These are phyloP conservation scores for Fragum sueziense DNA, from an alignment of 2,888 invertebrate genomes.

Conservation along the genomic window DNA sequence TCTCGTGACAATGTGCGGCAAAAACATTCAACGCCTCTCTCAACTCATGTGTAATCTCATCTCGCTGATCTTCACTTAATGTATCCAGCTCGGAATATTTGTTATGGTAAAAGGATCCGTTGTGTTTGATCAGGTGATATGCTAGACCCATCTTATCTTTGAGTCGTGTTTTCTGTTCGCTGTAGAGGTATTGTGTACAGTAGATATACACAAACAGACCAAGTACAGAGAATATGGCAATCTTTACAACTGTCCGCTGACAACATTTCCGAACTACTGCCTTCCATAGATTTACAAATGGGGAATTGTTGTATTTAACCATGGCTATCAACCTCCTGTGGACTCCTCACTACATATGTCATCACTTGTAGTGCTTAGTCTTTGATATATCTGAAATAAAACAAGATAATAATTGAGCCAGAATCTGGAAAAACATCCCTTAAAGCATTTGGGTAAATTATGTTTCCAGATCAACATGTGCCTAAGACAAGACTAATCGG, in stretches of 20 bases:
- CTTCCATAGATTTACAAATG: background rate
- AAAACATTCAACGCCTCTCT: background rate
- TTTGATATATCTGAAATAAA: no score
- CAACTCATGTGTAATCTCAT: background rate
- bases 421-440: no score
- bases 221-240: background rate
- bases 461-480: no score
- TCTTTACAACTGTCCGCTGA: constrained; percentile 3
- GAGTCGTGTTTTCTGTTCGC: background rate
- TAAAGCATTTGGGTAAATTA: no score
- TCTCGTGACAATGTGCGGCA: constrained; percentile 13
- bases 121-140: constrained; percentile 15
- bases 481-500: no score
- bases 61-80: constrained; percentile 35
- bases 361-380: no score
- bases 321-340: no score
- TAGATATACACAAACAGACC: constrained; percentile 2
- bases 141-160: constrained; percentile 6
- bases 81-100: constrained; percentile 24
- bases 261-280: constrained; percentile 2
- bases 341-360: no score
- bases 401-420: no score
- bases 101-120: constrained; percentile 30
- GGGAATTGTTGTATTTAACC: background rate
- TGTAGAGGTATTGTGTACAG: constrained; percentile 1